A percentile compares a stretch with the other conserved stretches of the same genome.
Evolutionary conservation across 2,797 vertebrate genomes (phyloP).

Genomic region (Mus minutoides): DNA sequence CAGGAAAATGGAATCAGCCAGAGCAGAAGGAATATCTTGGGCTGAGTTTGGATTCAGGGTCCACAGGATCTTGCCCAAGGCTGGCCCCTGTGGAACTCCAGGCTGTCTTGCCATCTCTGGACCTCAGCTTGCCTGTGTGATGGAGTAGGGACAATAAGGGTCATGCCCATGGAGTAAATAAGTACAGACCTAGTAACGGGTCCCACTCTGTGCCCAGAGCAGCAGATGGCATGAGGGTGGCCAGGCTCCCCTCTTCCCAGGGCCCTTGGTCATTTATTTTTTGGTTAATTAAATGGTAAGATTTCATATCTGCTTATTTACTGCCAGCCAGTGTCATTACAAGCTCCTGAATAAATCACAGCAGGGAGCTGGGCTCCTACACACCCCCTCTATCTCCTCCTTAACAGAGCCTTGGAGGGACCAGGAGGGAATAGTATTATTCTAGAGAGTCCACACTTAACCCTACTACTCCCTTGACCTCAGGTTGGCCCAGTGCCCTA

Average conservation of each 20-base stretch:
- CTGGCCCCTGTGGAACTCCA: background rate
- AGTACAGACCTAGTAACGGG: background rate
- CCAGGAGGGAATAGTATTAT: accelerated
- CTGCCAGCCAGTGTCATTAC: constrained; percentile 87
- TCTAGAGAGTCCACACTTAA: background rate
- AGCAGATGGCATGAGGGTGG: background rate
- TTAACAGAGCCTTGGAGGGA: background rate
- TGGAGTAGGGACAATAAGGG: background rate
- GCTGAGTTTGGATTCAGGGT: background rate
- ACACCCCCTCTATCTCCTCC: background rate
- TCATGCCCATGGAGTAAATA: background rate
- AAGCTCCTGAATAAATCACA: constrained; percentile 85
- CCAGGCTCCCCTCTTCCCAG: constrained; percentile 51
- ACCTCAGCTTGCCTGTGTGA: background rate
- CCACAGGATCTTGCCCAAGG: background rate
- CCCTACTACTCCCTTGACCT: background rate
- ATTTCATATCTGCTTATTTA: constrained; percentile 87
- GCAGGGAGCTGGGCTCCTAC: constrained; percentile 49
- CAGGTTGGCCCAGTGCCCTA: accelerated
- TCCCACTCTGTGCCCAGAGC: background rate
- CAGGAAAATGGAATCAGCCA: background rate
- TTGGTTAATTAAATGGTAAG: constrained; percentile 87
- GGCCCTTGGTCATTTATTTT: constrained; percentile 83
- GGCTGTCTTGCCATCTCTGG: background rate
- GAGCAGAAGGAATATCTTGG: accelerated